Evolutionary conservation across 1,140 invertebrate genomes (phyloP), one percentile per base, ranked within the genome.

Genomic region (Zelostemma sp.): DNA sequence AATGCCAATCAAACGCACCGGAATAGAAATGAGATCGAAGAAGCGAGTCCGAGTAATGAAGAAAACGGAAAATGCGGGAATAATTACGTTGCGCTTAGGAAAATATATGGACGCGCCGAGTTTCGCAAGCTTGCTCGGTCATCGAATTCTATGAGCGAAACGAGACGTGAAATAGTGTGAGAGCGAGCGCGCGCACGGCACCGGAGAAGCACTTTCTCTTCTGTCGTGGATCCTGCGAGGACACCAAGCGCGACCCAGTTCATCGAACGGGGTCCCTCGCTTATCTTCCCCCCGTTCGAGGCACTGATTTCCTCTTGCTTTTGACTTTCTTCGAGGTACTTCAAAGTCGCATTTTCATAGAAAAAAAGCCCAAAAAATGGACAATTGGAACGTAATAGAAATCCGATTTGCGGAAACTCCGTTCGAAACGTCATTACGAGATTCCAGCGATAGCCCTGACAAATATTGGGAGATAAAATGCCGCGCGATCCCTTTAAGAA

Each of bases 201-300:
- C 60, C 61, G 62, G 63, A 65, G 68, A 63, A 74, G 65, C 76
- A 80, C 79, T 82, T 81, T 80, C 80, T 77, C 69, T 50, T 74
- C 65, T 72, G 51, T 33, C 68, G 25, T 54, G 56, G 46, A 75
- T 80, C 69, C 66, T 68, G 56, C 57, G 78, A 73, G 76, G 77
- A 80, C 74, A 81, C 76, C 55, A n/a, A n/a, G 70, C 57, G 69
- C 73, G 78, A 81, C 79, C 77, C 54, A 81, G 76, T 79, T 81
- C 61, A 45, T 47, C 16, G 45, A 38, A 8, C 60, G 18, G 46
- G 59, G 51, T 61, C 31, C 48, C 57, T 59, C 55, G n/a, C n/a
- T 62, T 53, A 47, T 74, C 63, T 41, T 59, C n/a, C 45, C 47
- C 53, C 46, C 28, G 38, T 46, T 50, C 38, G 43, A 6, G 16